phyloP scores from a whole-genome alignment of 2,113 vertebrate species.

The Melozone crissalis region DNA sequence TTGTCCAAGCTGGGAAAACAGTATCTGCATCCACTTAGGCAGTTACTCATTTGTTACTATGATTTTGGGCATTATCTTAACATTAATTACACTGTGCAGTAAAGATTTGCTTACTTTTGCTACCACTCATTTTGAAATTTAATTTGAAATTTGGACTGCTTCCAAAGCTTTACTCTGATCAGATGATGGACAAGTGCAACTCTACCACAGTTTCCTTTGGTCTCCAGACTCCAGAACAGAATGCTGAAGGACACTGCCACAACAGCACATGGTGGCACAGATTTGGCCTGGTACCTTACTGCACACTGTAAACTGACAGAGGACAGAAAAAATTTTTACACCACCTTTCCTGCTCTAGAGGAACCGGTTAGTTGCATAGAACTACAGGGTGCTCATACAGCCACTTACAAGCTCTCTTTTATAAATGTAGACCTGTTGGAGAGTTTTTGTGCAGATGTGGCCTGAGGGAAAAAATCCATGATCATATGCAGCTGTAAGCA shows the following conservation, averaged over 20 bases:
- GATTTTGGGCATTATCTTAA: not conserved
- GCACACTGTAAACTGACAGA: not conserved
- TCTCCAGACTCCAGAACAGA: not conserved
- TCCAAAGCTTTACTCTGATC: not conserved
- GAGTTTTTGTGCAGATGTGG: no score
- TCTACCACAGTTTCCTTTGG: not conserved
- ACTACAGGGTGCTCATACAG: not conserved
- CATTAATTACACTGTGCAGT: accelerated
- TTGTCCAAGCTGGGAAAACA: not conserved
- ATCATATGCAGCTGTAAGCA: no score
- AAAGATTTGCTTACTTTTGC: not conserved
- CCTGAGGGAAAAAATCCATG: no score
- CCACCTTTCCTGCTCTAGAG: not conserved
- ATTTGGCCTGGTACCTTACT: not conserved
- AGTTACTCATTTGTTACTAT: not conserved
- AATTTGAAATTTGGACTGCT: not conserved
- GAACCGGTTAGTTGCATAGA: not conserved
- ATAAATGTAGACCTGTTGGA: not conserved
- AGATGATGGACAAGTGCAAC: not conserved
- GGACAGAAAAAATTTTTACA: not conserved
- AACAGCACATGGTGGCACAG: accelerated
- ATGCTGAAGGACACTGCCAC: not conserved
- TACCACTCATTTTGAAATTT: not conserved
- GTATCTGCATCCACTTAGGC: not conserved
- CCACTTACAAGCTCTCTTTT: not conserved